Evolutionary conservation across 2,888 invertebrate genomes (phyloP), one percentile per base, ranked within the genome.

Genomic region (Drosophila picticornis): DNA sequence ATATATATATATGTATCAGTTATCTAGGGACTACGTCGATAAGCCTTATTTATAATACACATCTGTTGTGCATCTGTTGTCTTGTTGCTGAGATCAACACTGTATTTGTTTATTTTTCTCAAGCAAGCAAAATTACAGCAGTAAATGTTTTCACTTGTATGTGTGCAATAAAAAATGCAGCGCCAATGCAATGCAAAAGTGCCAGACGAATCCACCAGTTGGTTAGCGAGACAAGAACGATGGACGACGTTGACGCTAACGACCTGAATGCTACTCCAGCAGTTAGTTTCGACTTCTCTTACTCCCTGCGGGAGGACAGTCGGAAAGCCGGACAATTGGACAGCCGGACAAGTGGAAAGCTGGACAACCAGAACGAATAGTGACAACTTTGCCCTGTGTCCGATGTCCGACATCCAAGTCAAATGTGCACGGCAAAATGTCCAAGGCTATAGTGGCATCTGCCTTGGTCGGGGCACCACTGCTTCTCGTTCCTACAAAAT

Each of bases 161-260:
- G 61, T 69, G 56, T 64, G 52, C 69, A 58, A 75, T 75, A 72
- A 72, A 75, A 75, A 75, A 64, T 75, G 69, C 75, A 59, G 50
- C 29, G 50, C 65, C 25, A 56, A 19, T 5, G 57, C 27, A 50
- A 63, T 55, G 16, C 19, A n/a, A 27, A 56, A 36, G n/a, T 56
- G 38, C 29, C 74, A 72, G 64, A 50, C 31, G 46, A 38, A 46
- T 46, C 34, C 25, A 31, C 66, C 66, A 22, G 36, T 22, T 40
- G 57, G 57, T 40, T 10, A 22, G 57, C 29, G 10, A 10, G 27
- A 9, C 3, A 32, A 27, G 51, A 36, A 48, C 16, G 32, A 16
- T n/a, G 50, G 46, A 25, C 27, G 32, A 53, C 36, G 72, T 74
- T 38, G 46, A 75, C 32, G 66, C 59, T 75, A 66, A 75, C 73